A percentile compares a stretch with the other conserved stretches of the same genome.
These are phyloP conservation scores for Tetanocera ferruginea DNA, from an alignment of 2,888 invertebrate genomes.

Conservation along the genomic window DNA sequence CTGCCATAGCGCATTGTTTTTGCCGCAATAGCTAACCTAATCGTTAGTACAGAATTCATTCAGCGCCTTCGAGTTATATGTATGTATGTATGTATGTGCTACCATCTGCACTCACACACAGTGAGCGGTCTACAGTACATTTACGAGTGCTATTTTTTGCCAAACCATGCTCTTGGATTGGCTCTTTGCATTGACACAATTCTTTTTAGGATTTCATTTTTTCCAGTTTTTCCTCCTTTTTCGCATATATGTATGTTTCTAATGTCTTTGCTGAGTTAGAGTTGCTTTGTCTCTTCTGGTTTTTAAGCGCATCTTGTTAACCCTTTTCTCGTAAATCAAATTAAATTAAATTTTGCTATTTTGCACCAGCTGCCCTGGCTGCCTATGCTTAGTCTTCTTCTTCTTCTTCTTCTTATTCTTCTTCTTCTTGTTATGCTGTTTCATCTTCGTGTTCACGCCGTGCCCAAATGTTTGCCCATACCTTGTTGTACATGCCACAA, in stretches of 20 bases:
- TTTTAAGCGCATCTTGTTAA: constrained; percentile 40
- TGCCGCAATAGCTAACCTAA: not conserved
- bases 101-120: constrained; percentile 2
- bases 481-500: not conserved
- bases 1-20: constrained; percentile 9
- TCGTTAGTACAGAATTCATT: not conserved
- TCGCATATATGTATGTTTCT: not conserved
- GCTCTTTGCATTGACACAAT: not conserved
- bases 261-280: not conserved
- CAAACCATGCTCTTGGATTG: not conserved
- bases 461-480: not conserved
- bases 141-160: not conserved
- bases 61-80: not conserved
- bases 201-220: not conserved
- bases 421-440: not conserved
- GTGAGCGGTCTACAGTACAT: constrained; percentile 4
- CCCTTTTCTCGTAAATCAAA: constrained; percentile 46
- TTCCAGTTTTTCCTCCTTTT: not conserved
- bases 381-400: not conserved
- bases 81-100: too few relatives aligned
- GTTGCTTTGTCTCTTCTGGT: constrained; percentile 8
- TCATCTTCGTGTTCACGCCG: too few relatives aligned
- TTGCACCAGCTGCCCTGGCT: not conserved
- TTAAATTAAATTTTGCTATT: constrained; percentile 39
- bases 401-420: not conserved